Evolutionary conservation across 2,797 vertebrate genomes (phyloP).

Genomic region (Microctenopoma stevenorrisi): DNA sequence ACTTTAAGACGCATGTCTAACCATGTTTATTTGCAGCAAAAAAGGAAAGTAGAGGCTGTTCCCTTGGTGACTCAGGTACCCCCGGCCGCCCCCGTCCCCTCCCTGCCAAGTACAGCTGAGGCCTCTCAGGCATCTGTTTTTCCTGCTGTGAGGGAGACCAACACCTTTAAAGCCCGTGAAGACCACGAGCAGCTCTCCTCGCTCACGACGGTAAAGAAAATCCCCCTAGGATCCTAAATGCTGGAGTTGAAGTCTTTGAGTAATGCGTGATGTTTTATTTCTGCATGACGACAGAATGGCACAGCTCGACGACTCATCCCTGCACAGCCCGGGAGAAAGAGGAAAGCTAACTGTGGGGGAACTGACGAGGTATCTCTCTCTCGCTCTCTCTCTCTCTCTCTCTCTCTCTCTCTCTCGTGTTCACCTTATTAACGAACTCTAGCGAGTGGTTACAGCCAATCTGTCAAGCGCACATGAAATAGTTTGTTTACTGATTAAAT

Average conservation of each 20-base stretch:
- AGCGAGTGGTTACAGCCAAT: neutral
- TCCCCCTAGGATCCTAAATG: neutral
- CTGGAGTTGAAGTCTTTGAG: neutral
- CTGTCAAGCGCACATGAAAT: conserved; percentile 1
- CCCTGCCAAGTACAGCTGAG: conserved; percentile 87
- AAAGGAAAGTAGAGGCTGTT: conserved; percentile 92
- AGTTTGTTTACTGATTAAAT: neutral
- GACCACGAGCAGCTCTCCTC: conserved; percentile 83
- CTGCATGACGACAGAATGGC: conserved; percentile 83
- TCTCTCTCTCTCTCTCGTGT: too few species aligned
- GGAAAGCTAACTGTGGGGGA: conserved; percentile 90
- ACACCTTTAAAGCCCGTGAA: conserved; percentile 82
- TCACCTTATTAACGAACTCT: too few species aligned
- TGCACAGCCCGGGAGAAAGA: conserved; percentile 89
- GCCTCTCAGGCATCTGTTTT: conserved; percentile 89
- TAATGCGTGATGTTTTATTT: neutral
- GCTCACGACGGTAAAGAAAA: conserved; percentile 79
- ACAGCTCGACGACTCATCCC: conserved; percentile 87
- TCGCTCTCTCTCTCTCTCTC: too few species aligned
- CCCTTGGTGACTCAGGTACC: conserved; percentile 84
- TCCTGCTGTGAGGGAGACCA: conserved; percentile 84
- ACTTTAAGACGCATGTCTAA: conserved; percentile 29
- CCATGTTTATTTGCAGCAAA: conserved; percentile 79
- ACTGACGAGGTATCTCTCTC: conserved; percentile 66
- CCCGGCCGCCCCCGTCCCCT: conserved; percentile 87